Evolutionary conservation across 1,140 invertebrate species (phyloP).

Genomic region (Lasaia peninsularis): DNA sequence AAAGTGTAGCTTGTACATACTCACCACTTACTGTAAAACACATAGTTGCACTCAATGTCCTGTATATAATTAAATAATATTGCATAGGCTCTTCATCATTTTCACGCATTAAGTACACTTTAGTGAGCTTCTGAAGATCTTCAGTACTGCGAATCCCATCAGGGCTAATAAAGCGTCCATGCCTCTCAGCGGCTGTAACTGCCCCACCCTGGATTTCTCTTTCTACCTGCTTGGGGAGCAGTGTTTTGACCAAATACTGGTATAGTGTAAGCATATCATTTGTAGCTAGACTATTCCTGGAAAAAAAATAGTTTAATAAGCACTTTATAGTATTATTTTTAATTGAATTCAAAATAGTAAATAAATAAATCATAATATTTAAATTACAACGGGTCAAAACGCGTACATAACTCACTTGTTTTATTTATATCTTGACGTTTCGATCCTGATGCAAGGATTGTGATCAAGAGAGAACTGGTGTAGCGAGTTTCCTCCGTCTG

Average conservation of each 20-base stretch:
- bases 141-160: constrained; percentile 78
- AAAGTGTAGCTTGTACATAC: constrained; percentile 27
- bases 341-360: too few relatives aligned
- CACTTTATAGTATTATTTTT: too few relatives aligned
- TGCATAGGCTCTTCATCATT: constrained; percentile 79
- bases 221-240: constrained; percentile 86
- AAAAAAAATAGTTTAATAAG: constrained; percentile 41
- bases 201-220: constrained; percentile 84
- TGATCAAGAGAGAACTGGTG: too few relatives aligned
- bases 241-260: constrained; percentile 86
- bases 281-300: constrained; percentile 89
- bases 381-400: too few relatives aligned
- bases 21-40: constrained; percentile 86
- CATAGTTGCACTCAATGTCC: constrained; percentile 87
- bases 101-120: constrained; percentile 82
- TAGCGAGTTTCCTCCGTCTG: too few relatives aligned
- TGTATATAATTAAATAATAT: constrained; percentile 88
- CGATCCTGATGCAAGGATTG: too few relatives aligned
- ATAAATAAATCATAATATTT: too few relatives aligned
- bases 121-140: constrained; percentile 83
- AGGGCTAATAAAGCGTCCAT: constrained; percentile 60
- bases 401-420: too few relatives aligned
- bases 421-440: too few relatives aligned
- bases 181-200: constrained; percentile 57
- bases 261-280: constrained; percentile 91